These are phyloP conservation scores for Thereuonema tuberculata DNA, from an alignment of 1,140 invertebrate genomes.

Conservation along the genomic window DNA sequence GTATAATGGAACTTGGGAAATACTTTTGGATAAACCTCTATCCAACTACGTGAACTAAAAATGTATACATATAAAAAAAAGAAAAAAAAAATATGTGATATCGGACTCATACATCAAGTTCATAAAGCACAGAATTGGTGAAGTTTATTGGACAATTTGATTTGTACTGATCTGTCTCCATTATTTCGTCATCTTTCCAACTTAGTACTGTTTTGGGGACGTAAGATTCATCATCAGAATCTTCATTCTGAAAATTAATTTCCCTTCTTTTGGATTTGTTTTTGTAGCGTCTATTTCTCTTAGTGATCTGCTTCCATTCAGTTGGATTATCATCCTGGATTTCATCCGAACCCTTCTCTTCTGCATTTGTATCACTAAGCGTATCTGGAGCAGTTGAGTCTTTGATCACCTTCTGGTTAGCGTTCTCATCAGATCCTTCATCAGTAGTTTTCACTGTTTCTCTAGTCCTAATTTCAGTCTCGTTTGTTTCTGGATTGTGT, in stretches of 20 bases:
- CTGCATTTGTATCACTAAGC: neutral
- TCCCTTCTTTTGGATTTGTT: too few relatives aligned
- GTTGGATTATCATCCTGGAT: neutral
- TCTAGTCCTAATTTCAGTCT: neutral
- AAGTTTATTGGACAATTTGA: neutral
- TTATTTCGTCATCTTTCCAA: neutral
- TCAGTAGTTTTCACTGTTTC: neutral
- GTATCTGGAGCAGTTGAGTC: too few relatives aligned
- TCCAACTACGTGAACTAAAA: too few relatives aligned
- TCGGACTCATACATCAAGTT: too few relatives aligned
- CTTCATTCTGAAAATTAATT: too few relatives aligned
- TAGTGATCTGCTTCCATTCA: neutral
- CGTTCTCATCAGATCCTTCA: neutral
- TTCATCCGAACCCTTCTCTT: neutral
- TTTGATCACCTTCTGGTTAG: too few relatives aligned
- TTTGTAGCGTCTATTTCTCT: neutral
- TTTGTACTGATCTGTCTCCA: neutral
- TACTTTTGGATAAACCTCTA: too few relatives aligned
- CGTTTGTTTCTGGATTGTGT: neutral
- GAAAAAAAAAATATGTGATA: too few relatives aligned
- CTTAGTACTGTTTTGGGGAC: neutral
- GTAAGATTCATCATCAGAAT: neutral
- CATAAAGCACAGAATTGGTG: neutral
- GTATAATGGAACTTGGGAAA: too few relatives aligned
- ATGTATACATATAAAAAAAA: too few relatives aligned